These are phyloP conservation scores for Drosophila testacea DNA, from an alignment of 2,888 invertebrate species.

Conservation along the genomic window DNA sequence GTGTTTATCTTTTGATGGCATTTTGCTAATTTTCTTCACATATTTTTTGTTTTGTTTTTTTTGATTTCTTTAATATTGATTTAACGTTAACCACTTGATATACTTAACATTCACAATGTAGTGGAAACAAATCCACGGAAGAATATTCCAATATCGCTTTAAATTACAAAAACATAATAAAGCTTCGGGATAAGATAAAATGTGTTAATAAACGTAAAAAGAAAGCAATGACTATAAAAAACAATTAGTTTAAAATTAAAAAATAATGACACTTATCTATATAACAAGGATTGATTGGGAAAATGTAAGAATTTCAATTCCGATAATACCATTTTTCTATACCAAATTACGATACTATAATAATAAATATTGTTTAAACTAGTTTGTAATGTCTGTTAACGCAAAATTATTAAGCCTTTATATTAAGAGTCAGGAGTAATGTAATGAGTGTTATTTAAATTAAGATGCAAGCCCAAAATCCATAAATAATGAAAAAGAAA, in stretches of 20 bases:
- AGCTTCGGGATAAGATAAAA: conserved; percentile 17
- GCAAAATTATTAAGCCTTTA: neutral
- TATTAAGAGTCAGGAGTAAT: neutral
- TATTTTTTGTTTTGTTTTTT: neutral
- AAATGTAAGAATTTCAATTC: neutral
- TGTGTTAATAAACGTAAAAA: conserved; percentile 14
- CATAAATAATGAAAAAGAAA: conserved; percentile 57
- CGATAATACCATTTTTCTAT: too few relatives aligned
- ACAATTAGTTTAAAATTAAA: conserved; percentile 15
- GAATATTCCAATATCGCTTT: conserved; percentile 30
- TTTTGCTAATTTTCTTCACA: conserved; percentile 16
- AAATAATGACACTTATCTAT: neutral
- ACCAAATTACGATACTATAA: too few relatives aligned
- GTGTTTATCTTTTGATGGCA: conserved; percentile 22
- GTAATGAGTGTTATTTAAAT: neutral
- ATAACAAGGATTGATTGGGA: neutral
- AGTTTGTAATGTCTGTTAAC: neutral
- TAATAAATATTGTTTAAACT: neutral
- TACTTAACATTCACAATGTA: conserved; percentile 34
- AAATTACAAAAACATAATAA: conserved; percentile 32
- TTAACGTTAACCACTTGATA: conserved; percentile 41
- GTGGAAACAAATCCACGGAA: conserved; percentile 24
- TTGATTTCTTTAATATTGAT: conserved; percentile 12
- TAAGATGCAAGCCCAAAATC: conserved; percentile 48
- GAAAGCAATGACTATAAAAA: neutral